These are phyloP conservation scores for sheep (Ovis aries) DNA, from an alignment of 2,113 vertebrate species.

Conservation along the genomic window DNA sequence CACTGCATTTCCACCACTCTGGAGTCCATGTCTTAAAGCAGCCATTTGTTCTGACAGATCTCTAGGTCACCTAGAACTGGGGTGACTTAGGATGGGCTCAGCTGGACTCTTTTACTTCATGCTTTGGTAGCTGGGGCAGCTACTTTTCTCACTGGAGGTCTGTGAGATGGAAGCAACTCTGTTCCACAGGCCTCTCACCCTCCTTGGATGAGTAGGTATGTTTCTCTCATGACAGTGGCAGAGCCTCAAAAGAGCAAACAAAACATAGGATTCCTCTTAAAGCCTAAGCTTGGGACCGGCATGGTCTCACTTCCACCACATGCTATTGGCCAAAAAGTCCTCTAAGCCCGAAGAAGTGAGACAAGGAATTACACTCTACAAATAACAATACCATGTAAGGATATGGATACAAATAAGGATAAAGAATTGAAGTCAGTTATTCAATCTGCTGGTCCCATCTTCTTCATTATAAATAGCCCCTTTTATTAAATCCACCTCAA, in stretches of 20 bases:
- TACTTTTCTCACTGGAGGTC: neutral
- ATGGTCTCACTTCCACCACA: neutral
- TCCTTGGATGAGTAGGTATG: neutral
- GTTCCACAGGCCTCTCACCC: neutral
- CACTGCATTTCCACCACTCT: neutral
- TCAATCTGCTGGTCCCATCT: neutral
- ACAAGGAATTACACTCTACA: neutral
- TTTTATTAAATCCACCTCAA: conserved; percentile 28
- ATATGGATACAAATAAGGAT: neutral
- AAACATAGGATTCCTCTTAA: neutral
- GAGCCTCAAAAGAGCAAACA: neutral
- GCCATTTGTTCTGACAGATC: neutral
- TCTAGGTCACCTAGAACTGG: neutral
- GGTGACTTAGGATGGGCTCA: neutral
- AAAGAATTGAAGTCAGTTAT: neutral
- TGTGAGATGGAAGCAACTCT: neutral
- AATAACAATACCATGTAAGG: neutral
- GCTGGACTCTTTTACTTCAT: neutral
- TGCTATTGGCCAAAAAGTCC: neutral
- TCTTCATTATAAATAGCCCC: neutral
- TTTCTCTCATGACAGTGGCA: neutral
- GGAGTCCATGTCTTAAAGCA: neutral
- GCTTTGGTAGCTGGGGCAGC: neutral
- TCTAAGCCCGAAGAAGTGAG: neutral
- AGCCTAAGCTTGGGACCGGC: neutral